Evolutionary conservation across 2,797 vertebrate species (phyloP), one percentile per base, ranked within the genome.

Genomic region (Ceyx erithaca): DNA sequence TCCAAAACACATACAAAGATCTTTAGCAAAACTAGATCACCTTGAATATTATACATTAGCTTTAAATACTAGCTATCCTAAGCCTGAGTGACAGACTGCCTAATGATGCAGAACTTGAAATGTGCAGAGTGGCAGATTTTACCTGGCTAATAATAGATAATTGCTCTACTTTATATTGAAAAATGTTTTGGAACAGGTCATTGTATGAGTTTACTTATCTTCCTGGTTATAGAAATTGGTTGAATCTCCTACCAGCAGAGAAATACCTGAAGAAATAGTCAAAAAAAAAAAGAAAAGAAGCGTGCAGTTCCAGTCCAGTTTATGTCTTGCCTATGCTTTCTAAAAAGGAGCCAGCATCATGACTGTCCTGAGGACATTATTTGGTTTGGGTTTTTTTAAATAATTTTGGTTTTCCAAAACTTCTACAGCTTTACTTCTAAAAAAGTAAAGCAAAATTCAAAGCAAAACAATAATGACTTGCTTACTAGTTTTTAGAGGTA

Each of bases 21-120:
- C 73, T 78, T 46, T 25, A 67, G 26, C 49, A 87, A 87, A 88
- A 80, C 26, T 84, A 30, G 54, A 75, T 82, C 22, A 73, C 28
- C 69, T 75, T 23, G 21, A 83, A 73, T 69, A 70, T 82, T 63
- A 69, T 2, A 5, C 20, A 87, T 86, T 88, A 66, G 79, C 49
- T 83, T 85, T 91, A 95, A 96, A 70, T 37, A 63, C 55, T 86
- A 71, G 2, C 28, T 77, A 3, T 67, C 49, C 37, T 73, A 40
- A 75, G 35, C 26, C 76, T 82, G 23, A 90, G 70, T 85, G 59
- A 63, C 61, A 68, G 52, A 57, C 51, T 92, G 51, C 31, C 66
- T 86, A 86, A 83, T 86, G 90, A 46, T 48, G n/a, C 35, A 13
- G 41, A 94, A 72, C 17, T 79, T 48, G 58, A 91, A 85, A 85